Conservation (phyloP, 2,113 vertebrate genomes). For the Gasterosteus nipponicus region DNA sequence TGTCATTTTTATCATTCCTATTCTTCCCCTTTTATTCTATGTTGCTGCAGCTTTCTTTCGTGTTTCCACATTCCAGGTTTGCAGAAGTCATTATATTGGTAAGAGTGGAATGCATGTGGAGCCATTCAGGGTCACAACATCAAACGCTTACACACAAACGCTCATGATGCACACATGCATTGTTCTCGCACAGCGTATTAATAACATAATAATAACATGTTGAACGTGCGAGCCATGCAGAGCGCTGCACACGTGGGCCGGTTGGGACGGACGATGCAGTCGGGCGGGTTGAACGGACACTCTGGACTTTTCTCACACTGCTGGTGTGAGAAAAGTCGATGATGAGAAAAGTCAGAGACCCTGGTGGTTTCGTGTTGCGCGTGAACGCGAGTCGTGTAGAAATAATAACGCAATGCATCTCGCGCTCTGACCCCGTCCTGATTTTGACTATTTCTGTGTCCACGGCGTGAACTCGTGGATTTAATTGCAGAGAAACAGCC, state of each 20-base stretch:
- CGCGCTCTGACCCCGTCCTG: conserved; percentile 3
- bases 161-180: not conserved
- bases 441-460: conserved; percentile 10
- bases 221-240: not conserved
- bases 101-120: conserved; percentile 14
- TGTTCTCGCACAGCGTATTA: conserved; percentile 1
- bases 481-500: conserved; percentile 26
- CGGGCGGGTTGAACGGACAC: conserved; percentile 1
- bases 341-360: conserved; percentile 11
- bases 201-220: not conserved
- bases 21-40: not conserved
- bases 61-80: not conserved
- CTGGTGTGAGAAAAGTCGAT: not conserved
- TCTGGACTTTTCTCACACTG: no score
- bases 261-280: conserved; percentile 13
- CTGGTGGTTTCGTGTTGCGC: not conserved
- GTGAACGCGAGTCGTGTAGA: no score
- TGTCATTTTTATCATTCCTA: no score
- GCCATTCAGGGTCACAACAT: conserved; percentile 27
- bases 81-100: conserved; percentile 3
- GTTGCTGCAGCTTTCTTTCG: no score
- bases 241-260: conserved; percentile 9
- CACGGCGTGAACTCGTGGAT: not conserved
- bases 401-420: conserved; percentile 19
- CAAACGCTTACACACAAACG: not conserved